Percentiles rank a stretch among this genome's conserved stretches.
Evolutionary conservation across 1,140 invertebrate genomes (phyloP).

Genomic region (Drosophila kurseongensis): DNA sequence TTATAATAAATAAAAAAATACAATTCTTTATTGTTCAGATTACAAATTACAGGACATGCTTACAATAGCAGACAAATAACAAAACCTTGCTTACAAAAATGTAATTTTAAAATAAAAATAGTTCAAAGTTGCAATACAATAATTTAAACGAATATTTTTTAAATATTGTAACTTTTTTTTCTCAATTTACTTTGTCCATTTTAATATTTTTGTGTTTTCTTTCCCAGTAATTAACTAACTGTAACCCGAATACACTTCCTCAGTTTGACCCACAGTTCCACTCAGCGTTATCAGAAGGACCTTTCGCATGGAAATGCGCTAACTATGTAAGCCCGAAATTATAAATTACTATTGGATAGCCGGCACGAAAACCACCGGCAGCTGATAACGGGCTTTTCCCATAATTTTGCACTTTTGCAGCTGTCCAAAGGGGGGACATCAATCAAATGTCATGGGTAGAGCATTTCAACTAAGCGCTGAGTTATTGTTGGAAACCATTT

Average conservation of each 20-base stretch:
- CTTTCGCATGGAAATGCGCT: conserved; percentile 35
- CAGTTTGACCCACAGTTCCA: background rate
- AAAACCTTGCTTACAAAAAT: too few relatives aligned
- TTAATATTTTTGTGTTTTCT: too few relatives aligned
- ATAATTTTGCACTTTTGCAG: conserved; percentile 68
- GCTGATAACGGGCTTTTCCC: conserved; percentile 50
- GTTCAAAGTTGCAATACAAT: too few relatives aligned
- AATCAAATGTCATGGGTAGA: conserved; percentile 70
- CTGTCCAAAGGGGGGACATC: conserved; percentile 63
- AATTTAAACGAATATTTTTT: too few relatives aligned
- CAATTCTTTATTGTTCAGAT: too few relatives aligned
- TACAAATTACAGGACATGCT: too few relatives aligned
- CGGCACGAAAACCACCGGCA: conserved; percentile 53
- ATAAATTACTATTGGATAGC: conserved; percentile 67
- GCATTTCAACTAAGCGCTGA: conserved; percentile 63
- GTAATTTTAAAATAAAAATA: too few relatives aligned
- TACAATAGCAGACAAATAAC: too few relatives aligned
- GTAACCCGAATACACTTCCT: conserved; percentile 3
- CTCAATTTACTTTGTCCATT: too few relatives aligned
- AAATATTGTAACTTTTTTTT: too few relatives aligned
- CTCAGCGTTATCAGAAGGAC: conserved; percentile 20
- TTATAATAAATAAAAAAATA: too few relatives aligned
- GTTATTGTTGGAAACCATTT: conserved; percentile 46
- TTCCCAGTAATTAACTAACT: background rate
- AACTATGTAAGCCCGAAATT: conserved; percentile 54